Evolutionary conservation across 2,113 vertebrate species (phyloP), one percentile per base, ranked within the genome.

Genomic region (Dipodomys spectabilis): DNA sequence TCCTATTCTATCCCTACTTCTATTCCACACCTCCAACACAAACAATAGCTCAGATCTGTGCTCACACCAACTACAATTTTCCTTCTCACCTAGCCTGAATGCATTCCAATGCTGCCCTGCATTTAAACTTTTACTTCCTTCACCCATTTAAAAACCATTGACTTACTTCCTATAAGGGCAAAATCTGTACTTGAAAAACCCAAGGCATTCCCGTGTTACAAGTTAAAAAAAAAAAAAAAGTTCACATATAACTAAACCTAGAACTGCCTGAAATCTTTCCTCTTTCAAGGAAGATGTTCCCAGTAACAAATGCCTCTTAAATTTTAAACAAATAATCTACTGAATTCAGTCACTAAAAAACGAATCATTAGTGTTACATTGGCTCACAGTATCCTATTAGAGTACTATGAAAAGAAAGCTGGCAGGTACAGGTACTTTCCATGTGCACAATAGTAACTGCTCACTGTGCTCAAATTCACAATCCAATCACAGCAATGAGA

Each of bases 161-260:
- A 79, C 32, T 93, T 92, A 87, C 16, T 3, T 44, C 62, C 60
- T 94, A 8, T 77, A 86, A 86, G 60, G 60, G 28, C 78, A 84
- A 44, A 65, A 95, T 86, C 7, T 53, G 11, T 23, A 22, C 1
- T 5, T 57, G n/a, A 74, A 95, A 28, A 27, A 49, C 32, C 0
- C 60, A 73, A 73, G 13, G 25, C 10, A 68, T 77, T 84, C 23
- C 81, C 49, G 65, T n/a, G 77, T 32, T 82, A 30, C 39, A 83
- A 18, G 23, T 20, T 53, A 53, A 9, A 53, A 53, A 53, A 53
- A 53, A 53, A 53, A 53, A 53, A 39, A 28, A 18, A 35, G 28
- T 72, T 82, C 78, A 88, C 27, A 30, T 77, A 92, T 5, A 0
- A 69, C 75, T 79, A 88, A 93, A 10, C 15, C 67, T 72, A 81